These are phyloP conservation scores for Puffinus mauretanicus DNA, from an alignment of 2,113 vertebrate genomes.

Conservation along the genomic window DNA sequence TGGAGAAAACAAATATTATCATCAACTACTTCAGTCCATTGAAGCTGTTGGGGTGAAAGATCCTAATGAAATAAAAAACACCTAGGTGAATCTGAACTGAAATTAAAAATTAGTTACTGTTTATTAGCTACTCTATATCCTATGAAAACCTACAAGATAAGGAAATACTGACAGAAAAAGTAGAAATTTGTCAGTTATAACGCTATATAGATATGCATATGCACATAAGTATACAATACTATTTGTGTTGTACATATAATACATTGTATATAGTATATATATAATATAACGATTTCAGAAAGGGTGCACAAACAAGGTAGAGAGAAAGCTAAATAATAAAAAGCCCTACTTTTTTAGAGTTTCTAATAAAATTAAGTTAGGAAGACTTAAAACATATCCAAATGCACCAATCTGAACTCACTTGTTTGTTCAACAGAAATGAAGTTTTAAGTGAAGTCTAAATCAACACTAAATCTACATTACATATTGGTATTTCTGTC, in stretches of 20 bases:
- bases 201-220: neutral
- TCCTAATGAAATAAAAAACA: neutral
- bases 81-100: neutral
- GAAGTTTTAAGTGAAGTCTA: neutral
- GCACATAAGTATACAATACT: neutral
- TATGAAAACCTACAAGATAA: neutral
- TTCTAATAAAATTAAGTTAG: neutral
- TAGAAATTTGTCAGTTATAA: neutral
- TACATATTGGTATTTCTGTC: neutral
- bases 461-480: neutral
- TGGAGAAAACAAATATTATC: neutral
- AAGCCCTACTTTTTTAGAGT: neutral
- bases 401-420: neutral
- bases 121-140: neutral
- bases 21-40: neutral
- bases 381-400: neutral
- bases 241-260: too few relatives aligned
- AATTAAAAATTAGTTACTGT: neutral
- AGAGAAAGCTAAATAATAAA: neutral
- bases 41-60: neutral
- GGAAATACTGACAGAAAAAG: neutral
- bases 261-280: neutral
- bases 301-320: accelerated
- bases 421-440: neutral
- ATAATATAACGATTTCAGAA: neutral